phyloP scores from a whole-genome alignment of 2,113 vertebrate genomes.

The Bungarus multicinctus region DNA sequence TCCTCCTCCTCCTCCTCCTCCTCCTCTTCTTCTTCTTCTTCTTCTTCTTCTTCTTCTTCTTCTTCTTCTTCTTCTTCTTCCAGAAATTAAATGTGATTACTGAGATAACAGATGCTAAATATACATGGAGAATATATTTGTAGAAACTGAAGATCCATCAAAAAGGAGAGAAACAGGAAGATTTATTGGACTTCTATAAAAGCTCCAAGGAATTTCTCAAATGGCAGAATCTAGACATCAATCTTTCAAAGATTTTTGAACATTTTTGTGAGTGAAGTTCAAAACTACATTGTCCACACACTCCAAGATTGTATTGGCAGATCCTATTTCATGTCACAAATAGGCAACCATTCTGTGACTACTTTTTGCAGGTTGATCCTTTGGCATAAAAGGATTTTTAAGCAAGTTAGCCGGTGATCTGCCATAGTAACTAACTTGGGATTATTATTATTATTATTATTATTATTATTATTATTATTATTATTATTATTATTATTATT shows the following conservation, averaged over 20 bases:
- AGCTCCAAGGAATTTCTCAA: background rate
- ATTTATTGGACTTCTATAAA: no score
- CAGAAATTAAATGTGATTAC: background rate
- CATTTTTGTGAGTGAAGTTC: no score
- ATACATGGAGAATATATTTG: background rate
- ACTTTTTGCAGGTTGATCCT: background rate
- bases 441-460: no score
- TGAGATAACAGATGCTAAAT: background rate
- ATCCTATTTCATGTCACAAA: background rate
- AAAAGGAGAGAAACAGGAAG: background rate
- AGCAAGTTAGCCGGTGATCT: background rate
- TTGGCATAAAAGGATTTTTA: background rate
- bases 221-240: background rate
- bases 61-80: no score
- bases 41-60: no score
- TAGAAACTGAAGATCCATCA: background rate
- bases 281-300: background rate
- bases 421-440: background rate
- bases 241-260: background rate
- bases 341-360: background rate
- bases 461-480: no score
- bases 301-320: background rate
- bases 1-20: no score
- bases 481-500: no score
- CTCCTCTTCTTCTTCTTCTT: rapidly evolving